Base-by-base conservation (phyloP, 2,113 vertebrate species). In the Engraulis encrasicolus region DNA sequence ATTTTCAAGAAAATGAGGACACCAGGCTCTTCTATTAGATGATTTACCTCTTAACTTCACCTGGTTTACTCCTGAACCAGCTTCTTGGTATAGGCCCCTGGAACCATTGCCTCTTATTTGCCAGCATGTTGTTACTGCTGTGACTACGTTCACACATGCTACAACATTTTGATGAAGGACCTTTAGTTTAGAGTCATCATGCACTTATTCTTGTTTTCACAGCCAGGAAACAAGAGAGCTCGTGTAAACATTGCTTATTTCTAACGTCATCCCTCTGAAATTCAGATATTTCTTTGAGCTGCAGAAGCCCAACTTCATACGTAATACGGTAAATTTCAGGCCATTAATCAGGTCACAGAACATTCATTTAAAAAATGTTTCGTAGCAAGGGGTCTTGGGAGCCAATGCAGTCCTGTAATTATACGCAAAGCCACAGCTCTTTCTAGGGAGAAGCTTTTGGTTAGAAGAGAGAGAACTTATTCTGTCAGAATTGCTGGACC, bases 391-490 rank as follows among this genome's bases (percentile, higher is more conserved):
- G n/a, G 78, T 40, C 82, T 50, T 50, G 14, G 9, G 82, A 83
- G 82, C n/a, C 23, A 36, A 31, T 9, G 37, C 45, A 50, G 20
- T 81, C 45, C 45, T 85, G 83, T 81, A 84, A 85, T 85, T 85
- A 85, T 77, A 81, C 66, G 31, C 77, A 52, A 40, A 61, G 37
- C 58, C 54, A 31, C 17, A 14, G 48, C n/a, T n/a, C 66, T 23
- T 71, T 78, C 18, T 27, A n/a, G 78, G 54, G 58, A 84, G 71
- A 23, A 50, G 38, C 66, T 66, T 38, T 81, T 45, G 61, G 36
- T 50, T 40, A 50, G 38, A 66, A 54, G 50, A 49, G 79, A 54
- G 50, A 49, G 79, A 66, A 50, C 50, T 52, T 77, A 82, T 82
- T 82, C 50, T 82, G 54, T 71, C 86, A 9, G 18, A 66, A 23